phyloP scores from a whole-genome alignment of 2,888 invertebrate species.

The Ethmia dodecea region DNA sequence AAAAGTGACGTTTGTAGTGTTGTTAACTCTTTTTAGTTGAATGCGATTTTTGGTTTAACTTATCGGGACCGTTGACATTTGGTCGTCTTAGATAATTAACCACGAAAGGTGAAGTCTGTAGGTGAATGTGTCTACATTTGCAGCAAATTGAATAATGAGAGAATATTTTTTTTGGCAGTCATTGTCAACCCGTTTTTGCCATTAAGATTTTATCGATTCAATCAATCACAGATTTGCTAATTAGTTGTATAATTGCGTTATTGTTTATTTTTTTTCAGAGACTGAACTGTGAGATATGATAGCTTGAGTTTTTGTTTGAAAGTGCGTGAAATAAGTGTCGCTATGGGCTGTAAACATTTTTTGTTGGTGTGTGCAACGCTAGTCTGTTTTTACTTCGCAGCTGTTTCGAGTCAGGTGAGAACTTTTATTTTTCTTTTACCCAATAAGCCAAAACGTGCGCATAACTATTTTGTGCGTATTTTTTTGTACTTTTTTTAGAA shows the following conservation, averaged over 20 bases:
- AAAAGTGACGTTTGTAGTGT: constrained; percentile 17
- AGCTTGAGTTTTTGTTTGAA: constrained; percentile 17
- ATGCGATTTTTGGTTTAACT: no score
- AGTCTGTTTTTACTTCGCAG: constrained; percentile 30
- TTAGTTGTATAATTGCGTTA: constrained; percentile 6
- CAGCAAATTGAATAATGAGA: constrained; percentile 11
- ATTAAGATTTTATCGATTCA: constrained; percentile 3
- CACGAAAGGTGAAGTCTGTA: constrained; percentile 22
- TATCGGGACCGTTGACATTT: constrained; percentile 14
- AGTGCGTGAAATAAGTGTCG: constrained; percentile 23
- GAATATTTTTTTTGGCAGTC: constrained; percentile 10
- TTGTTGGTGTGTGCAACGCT: constrained; percentile 39
- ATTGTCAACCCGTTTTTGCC: constrained; percentile 12
- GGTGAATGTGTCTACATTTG: constrained; percentile 21
- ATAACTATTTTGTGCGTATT: no score
- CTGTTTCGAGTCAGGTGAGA: constrained; percentile 40
- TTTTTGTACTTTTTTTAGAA: no score
- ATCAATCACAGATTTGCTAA: constrained; percentile 12
- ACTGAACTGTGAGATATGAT: constrained; percentile 5
- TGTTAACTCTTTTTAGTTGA: no score
- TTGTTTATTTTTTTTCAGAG: constrained; percentile 9
- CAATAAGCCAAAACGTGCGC: no score
- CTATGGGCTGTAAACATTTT: constrained; percentile 40
- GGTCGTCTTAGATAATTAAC: constrained; percentile 14
- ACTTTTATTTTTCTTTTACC: constrained; percentile 1